Conservation (phyloP, 2,797 vertebrate species). For the Sternotherus odoratus region DNA sequence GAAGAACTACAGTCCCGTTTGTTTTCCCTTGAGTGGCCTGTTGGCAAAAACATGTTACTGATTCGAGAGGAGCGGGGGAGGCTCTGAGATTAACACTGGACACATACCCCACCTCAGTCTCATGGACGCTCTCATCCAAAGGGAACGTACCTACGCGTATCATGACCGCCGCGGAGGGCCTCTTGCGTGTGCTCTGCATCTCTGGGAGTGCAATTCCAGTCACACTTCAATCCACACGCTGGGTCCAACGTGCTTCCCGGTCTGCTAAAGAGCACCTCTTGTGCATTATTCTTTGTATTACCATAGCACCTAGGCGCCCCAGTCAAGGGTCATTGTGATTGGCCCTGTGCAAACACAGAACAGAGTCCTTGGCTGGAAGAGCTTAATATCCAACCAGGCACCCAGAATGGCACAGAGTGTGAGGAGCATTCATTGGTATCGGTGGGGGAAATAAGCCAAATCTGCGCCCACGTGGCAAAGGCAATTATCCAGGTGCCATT, state of each 20-base stretch:
- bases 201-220: neutral
- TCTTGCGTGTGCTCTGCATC: neutral
- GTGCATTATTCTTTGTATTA: neutral
- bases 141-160: neutral
- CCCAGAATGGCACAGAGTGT: neutral
- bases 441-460: neutral
- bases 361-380: neutral
- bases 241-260: neutral
- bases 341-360: neutral
- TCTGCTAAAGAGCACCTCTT: neutral
- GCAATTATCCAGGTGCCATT: neutral
- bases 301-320: too few species aligned
- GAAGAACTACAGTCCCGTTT: conserved; percentile 46
- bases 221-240: fast-evolving
- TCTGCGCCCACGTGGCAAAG: neutral
- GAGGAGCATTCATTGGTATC: neutral
- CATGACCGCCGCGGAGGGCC: neutral
- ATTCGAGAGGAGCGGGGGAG: neutral
- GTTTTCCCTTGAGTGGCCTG: conserved; percentile 43
- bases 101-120: neutral
- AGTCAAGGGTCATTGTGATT: too few species aligned
- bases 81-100: neutral
- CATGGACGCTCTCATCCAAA: neutral
- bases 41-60: conserved; percentile 3
- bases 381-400: too few species aligned